Percentiles rank a stretch among this genome's conserved stretches.
These are phyloP conservation scores for Mallateleia sp. DNA, from an alignment of 2,888 invertebrate species.

Conservation along the genomic window DNA sequence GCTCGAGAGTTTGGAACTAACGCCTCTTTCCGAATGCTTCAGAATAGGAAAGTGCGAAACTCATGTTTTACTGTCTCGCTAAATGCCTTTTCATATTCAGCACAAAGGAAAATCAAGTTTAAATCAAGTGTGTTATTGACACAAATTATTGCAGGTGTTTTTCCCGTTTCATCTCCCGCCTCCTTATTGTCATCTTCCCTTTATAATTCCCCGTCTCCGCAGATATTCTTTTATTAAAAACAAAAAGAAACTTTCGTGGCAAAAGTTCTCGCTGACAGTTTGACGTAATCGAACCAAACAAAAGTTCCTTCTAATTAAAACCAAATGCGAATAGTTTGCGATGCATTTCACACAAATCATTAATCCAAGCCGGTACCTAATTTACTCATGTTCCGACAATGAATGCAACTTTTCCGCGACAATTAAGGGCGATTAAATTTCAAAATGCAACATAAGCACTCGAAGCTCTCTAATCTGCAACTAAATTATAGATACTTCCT, in stretches of 20 bases:
- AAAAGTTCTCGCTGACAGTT: not conserved
- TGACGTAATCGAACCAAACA: not conserved
- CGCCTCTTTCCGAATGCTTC: constrained; percentile 45
- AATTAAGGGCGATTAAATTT: too few relatives aligned
- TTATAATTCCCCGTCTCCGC: not conserved
- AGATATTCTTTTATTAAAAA: not conserved
- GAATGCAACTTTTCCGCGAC: too few relatives aligned
- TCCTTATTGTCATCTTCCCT: not conserved
- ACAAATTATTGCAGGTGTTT: constrained; percentile 23
- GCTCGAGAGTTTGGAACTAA: constrained; percentile 68
- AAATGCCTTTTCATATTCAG: constrained; percentile 56
- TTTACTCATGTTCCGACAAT: too few relatives aligned
- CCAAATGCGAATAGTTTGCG: not conserved
- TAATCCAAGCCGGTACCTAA: too few relatives aligned
- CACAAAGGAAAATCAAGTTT: constrained; percentile 38
- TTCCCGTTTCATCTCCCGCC: not conserved
- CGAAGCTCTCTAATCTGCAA: too few relatives aligned
- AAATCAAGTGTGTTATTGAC: constrained; percentile 53
- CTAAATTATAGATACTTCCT: too few relatives aligned
- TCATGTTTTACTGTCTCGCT: constrained; percentile 54
- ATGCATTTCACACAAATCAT: too few relatives aligned
- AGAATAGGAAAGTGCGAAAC: constrained; percentile 52
- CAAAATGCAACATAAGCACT: too few relatives aligned
- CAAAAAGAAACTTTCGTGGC: too few relatives aligned
- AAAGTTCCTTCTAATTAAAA: not conserved